Conservation (phyloP, 2,113 vertebrate species). For the Sorex araneus region DNA sequence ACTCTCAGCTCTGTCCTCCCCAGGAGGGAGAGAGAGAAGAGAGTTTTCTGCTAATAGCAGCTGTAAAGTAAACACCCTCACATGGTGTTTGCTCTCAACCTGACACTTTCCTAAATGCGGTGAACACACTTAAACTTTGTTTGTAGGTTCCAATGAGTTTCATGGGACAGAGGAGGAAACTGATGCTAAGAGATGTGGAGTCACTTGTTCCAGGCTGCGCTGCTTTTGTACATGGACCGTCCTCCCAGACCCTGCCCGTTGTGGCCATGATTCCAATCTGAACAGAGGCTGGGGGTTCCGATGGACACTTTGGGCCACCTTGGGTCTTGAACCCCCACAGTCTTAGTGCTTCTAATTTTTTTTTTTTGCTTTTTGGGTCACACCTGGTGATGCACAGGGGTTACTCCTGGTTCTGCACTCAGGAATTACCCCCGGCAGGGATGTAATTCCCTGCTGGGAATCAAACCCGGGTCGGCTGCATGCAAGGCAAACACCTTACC, state of each 20-base stretch:
- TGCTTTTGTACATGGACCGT: neutral
- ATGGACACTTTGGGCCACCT: neutral
- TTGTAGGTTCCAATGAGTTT: neutral
- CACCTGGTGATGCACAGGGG: too few species aligned
- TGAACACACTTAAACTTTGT: neutral
- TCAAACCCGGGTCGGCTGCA: too few species aligned
- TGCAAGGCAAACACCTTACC: too few species aligned
- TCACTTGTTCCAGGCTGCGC: neutral
- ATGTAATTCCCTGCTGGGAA: too few species aligned
- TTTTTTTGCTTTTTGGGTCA: too few species aligned
- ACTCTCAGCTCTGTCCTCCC: too few species aligned
- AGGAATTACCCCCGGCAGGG: too few species aligned
- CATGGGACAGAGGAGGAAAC: neutral
- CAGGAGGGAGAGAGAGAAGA: too few species aligned
- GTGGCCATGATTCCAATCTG: neutral
- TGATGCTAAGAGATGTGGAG: neutral
- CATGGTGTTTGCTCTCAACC: neutral
- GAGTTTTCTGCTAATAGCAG: too few species aligned
- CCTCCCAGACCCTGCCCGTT: fast-evolving
- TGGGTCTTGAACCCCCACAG: neutral
- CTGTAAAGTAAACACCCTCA: neutral
- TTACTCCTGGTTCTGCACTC: too few species aligned
- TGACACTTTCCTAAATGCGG: neutral
- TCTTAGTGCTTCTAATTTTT: too few species aligned
- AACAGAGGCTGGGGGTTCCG: neutral